Evolutionary conservation across 2,113 vertebrate genomes (phyloP), one percentile per base, ranked within the genome.

Genomic region (Danio rerio): DNA sequence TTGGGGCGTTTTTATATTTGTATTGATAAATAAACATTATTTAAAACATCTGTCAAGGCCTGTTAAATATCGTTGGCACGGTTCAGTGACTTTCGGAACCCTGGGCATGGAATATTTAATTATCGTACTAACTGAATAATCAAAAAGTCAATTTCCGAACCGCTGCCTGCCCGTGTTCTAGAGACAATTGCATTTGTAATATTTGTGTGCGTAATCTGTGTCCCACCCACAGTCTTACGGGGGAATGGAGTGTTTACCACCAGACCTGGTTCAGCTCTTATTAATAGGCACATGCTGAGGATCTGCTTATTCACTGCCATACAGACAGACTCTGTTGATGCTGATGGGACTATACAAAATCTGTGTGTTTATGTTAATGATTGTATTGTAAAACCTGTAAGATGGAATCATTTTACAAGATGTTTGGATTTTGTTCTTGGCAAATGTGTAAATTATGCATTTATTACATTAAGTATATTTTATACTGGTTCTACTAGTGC

Each of bases 1-100:
- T 91, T 88, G 87, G 68, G 85, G 89, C 81, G 74, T 45, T 45
- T 86, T 92, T 87, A 84, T 91, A 92, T 93, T 91, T 89, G 88
- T 91, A 90, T 90, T 81, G 92, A 94, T 94, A 94, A 94, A 94
- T 94, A 94, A 94, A 93, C 93, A 94, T 94, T 92, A 94, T 93
- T 94, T 92, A 90, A 92, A 93, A 92, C 92, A 92, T 91, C 91
- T 94, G 92, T 93, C 93, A 93, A 90, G 90, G 89, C 91, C 89
- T 83, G 90, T 94, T 94, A 91, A 88, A 90, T 91, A 90, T 92
- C 91, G 82, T 81, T 78, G 13, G 83, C 66, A 88, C 92, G 93
- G 88, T 93, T 93, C 92, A 93, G 90, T 91, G 88, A 85, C 89
- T 91, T 84, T 88, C 82, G 85, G 89, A 90, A 93, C 93, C 92